These are phyloP conservation scores for Ips nitidus DNA, from an alignment of 1,140 invertebrate species.

Conservation along the genomic window DNA sequence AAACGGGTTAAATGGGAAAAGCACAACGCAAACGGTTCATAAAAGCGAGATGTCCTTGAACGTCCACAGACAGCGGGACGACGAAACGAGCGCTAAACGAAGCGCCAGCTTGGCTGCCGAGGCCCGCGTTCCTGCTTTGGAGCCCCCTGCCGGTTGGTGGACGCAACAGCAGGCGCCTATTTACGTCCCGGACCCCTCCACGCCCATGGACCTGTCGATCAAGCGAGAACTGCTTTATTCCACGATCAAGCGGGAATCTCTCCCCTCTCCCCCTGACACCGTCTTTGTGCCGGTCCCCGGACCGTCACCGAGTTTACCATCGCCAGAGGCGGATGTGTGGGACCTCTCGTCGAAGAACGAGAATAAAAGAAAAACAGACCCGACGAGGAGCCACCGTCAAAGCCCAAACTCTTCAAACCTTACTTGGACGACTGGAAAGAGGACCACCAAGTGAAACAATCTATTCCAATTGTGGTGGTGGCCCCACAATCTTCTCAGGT, in stretches of 20 bases:
- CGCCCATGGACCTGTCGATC: constrained; percentile 50
- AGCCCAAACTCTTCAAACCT: constrained; percentile 67
- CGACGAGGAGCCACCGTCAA: constrained; percentile 27
- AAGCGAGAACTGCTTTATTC: constrained; percentile 40
- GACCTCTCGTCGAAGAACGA: constrained; percentile 55
- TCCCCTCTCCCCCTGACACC: constrained; percentile 49
- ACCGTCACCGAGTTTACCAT: constrained; percentile 55
- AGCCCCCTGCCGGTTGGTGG: constrained; percentile 43
- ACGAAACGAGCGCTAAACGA: constrained; percentile 39
- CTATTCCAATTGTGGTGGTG: constrained; percentile 51
- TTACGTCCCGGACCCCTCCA: constrained; percentile 42
- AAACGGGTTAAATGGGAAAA: constrained; percentile 61
- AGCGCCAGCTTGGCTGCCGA: constrained; percentile 34
- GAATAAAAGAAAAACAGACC: constrained; percentile 40
- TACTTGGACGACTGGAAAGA: constrained; percentile 63
- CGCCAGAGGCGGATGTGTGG: constrained; percentile 54
- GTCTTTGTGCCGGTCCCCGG: constrained; percentile 53
- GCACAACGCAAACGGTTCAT: constrained; percentile 54
- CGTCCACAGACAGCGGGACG: constrained; percentile 48
- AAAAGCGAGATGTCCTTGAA: constrained; percentile 39
- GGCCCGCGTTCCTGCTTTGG: constrained; percentile 36
- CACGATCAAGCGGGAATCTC: constrained; percentile 46
- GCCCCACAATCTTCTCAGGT: constrained; percentile 53
- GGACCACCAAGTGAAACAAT: constrained; percentile 49
- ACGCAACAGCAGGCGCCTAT: constrained; percentile 36